phyloP scores from a whole-genome alignment of 2,888 invertebrate genomes.

The Parasteatoda lunata region DNA sequence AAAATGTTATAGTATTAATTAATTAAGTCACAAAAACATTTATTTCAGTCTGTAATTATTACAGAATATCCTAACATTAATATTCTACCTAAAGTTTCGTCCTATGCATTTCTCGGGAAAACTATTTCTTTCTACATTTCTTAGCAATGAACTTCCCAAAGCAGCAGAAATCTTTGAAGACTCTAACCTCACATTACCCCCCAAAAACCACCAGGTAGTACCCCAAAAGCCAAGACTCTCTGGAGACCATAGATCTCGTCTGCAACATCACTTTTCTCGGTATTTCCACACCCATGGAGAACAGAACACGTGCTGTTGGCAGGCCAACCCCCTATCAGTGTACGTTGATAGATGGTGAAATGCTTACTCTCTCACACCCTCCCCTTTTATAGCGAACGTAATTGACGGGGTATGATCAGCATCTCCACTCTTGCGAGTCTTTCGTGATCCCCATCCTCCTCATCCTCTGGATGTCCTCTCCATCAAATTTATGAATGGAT shows the following conservation, averaged over 20 bases:
- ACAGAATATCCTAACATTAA: too few relatives aligned
- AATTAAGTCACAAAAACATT: too few relatives aligned
- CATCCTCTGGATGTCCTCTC: conserved; percentile 4
- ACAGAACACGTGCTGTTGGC: conserved; percentile 51
- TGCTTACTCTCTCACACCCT: background rate
- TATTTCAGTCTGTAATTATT: too few relatives aligned
- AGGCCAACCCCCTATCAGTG: background rate
- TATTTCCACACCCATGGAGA: conserved; percentile 43
- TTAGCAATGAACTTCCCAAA: background rate
- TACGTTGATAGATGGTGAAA: conserved; percentile 37
- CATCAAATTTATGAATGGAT: conserved; percentile 26
- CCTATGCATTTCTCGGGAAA: too few relatives aligned
- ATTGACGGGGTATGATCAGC: conserved; percentile 51
- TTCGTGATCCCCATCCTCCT: background rate
- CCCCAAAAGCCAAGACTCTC: conserved; percentile 25
- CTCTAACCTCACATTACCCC: background rate
- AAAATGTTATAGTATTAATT: too few relatives aligned
- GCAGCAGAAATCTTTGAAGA: background rate
- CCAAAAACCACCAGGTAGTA: background rate
- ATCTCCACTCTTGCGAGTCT: conserved; percentile 4
- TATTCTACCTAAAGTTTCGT: too few relatives aligned
- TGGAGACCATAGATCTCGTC: conserved; percentile 14
- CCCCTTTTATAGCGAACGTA: conserved; percentile 29
- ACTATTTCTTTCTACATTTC: too few relatives aligned
- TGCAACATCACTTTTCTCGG: conserved; percentile 22